phyloP scores from a whole-genome alignment of 2,113 vertebrate genomes.

The Clupea harengus region DNA sequence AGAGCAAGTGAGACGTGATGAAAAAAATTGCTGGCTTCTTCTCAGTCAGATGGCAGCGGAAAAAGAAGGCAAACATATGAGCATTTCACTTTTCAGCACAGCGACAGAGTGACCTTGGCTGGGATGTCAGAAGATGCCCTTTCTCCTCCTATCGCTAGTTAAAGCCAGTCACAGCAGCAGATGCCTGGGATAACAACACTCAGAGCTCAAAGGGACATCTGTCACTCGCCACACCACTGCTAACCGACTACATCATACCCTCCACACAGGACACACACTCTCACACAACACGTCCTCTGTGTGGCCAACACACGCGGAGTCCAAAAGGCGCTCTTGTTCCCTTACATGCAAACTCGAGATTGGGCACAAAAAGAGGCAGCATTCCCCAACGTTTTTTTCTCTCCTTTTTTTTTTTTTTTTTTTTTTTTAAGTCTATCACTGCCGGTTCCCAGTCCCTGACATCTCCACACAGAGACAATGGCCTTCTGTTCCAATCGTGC shows the following conservation, averaged over 20 bases:
- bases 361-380: slow-evolving; percentile 21
- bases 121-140: slow-evolving; percentile 56
- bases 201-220: slow-evolving; percentile 60
- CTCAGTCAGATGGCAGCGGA: background rate
- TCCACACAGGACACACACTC: slow-evolving; percentile 51
- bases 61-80: slow-evolving; percentile 2
- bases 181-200: slow-evolving; percentile 62
- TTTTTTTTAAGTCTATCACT: slow-evolving; percentile 58
- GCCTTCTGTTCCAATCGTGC: slow-evolving; percentile 59
- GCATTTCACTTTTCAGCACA: background rate
- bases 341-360: slow-evolving; percentile 51
- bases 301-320: slow-evolving; percentile 50
- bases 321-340: slow-evolving; percentile 73
- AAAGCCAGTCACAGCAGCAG: slow-evolving; percentile 61
- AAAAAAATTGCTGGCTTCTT: background rate
- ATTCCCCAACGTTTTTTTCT: background rate
- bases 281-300: slow-evolving; percentile 64
- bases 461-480: slow-evolving; percentile 59
- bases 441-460: slow-evolving; percentile 48
- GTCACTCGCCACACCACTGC: slow-evolving; percentile 56
- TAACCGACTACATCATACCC: slow-evolving; percentile 59
- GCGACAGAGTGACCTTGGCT: slow-evolving; percentile 56
- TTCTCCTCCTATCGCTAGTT: slow-evolving; percentile 59
- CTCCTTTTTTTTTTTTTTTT: background rate
- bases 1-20: background rate